Percentiles rank a stretch among this genome's conserved stretches.
Evolutionary conservation across 2,888 invertebrate genomes (phyloP).

Genomic region (Eulithis prunata): DNA sequence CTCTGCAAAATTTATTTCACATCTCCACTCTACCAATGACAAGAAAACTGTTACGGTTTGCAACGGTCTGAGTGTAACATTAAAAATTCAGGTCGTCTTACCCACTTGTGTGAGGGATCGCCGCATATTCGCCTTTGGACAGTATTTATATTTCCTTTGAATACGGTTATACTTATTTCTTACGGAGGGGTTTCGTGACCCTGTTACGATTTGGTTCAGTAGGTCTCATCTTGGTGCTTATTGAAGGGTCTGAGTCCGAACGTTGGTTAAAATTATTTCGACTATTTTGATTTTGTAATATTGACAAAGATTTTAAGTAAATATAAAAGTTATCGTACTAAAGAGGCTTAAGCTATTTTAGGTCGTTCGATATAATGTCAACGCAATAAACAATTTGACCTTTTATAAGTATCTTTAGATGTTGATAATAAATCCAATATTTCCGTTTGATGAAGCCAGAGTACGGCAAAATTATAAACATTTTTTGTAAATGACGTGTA

Average conservation of each 20-base stretch:
- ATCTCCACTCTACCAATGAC: conserved; percentile 83
- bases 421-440: conserved; percentile 70
- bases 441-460: conserved; percentile 70
- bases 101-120: conserved; percentile 85
- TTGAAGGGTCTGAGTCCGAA: conserved; percentile 25
- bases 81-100: conserved; percentile 83
- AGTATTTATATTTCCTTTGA: conserved; percentile 83
- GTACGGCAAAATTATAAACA: conserved; percentile 21
- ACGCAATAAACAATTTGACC: conserved; percentile 55
- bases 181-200: conserved; percentile 57
- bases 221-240: conserved; percentile 29
- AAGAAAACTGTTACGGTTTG: conserved; percentile 85
- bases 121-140: conserved; percentile 82
- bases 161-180: conserved; percentile 66
- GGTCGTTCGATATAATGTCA: conserved; percentile 26
- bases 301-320: neutral
- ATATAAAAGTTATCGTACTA: neutral
- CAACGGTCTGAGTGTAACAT: conserved; percentile 84
- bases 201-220: conserved; percentile 47
- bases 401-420: conserved; percentile 60
- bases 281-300: neutral
- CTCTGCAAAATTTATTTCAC: conserved; percentile 85
- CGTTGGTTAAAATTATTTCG: conserved; percentile 1
- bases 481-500: neutral
- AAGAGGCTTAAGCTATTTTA: neutral